Conservation (phyloP, 2,888 invertebrate species). For the Syrphus vitripennis region DNA sequence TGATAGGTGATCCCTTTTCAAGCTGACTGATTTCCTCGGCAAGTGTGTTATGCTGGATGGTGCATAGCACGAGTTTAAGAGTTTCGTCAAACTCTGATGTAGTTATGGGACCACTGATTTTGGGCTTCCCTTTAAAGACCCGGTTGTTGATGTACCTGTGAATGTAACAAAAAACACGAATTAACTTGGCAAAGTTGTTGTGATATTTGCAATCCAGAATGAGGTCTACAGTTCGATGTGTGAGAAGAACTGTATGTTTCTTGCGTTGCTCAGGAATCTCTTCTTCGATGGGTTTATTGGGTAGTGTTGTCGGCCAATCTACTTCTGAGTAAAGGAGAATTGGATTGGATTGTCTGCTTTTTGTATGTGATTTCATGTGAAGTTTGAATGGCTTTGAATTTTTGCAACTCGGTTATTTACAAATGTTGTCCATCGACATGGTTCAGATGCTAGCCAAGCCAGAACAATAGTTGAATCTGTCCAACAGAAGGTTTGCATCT, state of each 20-base stretch:
- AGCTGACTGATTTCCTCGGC: neutral
- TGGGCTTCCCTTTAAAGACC: neutral
- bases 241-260: neutral
- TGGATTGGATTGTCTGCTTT: neutral
- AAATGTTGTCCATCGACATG: neutral
- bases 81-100: conserved; percentile 19
- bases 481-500: neutral
- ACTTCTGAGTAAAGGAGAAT: neutral
- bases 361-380: neutral
- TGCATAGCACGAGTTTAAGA: neutral
- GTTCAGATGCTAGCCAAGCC: neutral
- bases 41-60: conserved; percentile 8
- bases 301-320: neutral
- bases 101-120: conserved; percentile 3
- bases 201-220: neutral
- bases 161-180: neutral
- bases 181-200: neutral
- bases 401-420: neutral
- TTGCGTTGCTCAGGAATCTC: neutral
- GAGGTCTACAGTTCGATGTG: neutral
- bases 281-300: neutral
- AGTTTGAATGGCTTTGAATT: neutral
- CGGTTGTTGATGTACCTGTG: neutral
- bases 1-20: neutral
- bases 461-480: neutral